phyloP scores from a whole-genome alignment of 2,888 invertebrate species.

The Diaphora mendica region DNA sequence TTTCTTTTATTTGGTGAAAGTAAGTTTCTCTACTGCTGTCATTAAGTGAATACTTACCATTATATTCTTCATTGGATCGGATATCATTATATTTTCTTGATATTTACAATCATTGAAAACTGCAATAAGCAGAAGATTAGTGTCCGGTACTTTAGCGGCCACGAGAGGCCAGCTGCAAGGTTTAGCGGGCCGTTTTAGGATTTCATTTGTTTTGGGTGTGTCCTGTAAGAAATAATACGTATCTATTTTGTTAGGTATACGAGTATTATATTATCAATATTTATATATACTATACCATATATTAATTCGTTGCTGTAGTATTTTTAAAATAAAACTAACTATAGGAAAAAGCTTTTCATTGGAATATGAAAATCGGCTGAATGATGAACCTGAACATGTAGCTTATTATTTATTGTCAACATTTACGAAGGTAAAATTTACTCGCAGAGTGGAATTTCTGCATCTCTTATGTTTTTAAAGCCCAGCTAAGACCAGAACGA shows the following conservation, averaged over 20 bases:
- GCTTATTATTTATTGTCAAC: too few relatives aligned
- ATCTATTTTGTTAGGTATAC: background rate
- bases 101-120: conserved; percentile 65
- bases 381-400: too few relatives aligned
- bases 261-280: too few relatives aligned
- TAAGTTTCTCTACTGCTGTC: background rate
- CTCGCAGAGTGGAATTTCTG: too few relatives aligned
- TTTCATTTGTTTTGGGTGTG: conserved; percentile 61
- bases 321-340: too few relatives aligned
- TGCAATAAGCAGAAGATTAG: conserved; percentile 78
- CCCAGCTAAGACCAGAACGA: too few relatives aligned
- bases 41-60: conserved; percentile 52
- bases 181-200: conserved; percentile 59
- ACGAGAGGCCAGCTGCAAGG: conserved; percentile 76
- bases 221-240: conserved; percentile 53
- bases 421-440: too few relatives aligned
- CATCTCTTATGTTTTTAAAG: too few relatives aligned
- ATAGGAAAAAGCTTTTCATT: too few relatives aligned
- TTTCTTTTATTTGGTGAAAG: background rate
- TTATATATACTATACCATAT: too few relatives aligned
- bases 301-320: too few relatives aligned
- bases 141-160: conserved; percentile 70
- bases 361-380: too few relatives aligned
- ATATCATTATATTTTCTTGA: conserved; percentile 49
- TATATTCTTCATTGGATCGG: conserved; percentile 69